A percentile compares a stretch with the other conserved stretches of the same genome.
These are phyloP conservation scores for Tupaia tana DNA, from an alignment of 2,113 vertebrate species.

Conservation along the genomic window DNA sequence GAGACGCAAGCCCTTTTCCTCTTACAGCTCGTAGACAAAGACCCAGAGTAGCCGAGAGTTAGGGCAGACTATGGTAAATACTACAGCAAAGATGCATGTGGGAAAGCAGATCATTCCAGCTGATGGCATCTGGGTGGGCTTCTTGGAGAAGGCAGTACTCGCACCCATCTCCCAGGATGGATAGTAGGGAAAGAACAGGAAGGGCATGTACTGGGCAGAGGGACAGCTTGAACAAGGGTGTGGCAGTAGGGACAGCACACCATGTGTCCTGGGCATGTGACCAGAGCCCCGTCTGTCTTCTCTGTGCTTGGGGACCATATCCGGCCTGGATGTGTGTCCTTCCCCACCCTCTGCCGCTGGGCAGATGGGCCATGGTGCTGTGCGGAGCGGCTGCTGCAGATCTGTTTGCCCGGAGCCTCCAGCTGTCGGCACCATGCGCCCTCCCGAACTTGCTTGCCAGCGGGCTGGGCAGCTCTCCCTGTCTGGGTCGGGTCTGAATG, in stretches of 20 bases:
- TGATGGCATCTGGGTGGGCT: accelerated
- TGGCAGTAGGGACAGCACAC: not conserved
- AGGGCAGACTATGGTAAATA: not conserved
- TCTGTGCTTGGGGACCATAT: constrained; percentile 58
- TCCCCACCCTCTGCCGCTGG: not conserved
- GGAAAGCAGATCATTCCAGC: not conserved
- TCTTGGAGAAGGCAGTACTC: not conserved
- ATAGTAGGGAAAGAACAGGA: not conserved
- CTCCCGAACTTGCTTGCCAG: not conserved
- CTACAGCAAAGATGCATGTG: not conserved
- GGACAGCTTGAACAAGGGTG: accelerated
- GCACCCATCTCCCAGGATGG: accelerated
- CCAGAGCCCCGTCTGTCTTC: not conserved
- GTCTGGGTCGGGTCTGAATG: not conserved
- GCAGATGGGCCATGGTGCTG: not conserved
- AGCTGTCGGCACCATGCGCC: not conserved
- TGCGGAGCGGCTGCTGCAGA: not conserved
- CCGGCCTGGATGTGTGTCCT: constrained; percentile 35
- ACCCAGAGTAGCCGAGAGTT: not conserved
- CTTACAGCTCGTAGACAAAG: no score
- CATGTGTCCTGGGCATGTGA: not conserved
- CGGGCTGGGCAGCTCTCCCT: not conserved
- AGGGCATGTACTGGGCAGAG: not conserved
- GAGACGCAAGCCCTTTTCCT: not conserved
- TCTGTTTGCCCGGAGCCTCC: not conserved